Evolutionary conservation across 2,888 invertebrate genomes (phyloP).

Genomic region (Chaetogeoica ovagalla): DNA sequence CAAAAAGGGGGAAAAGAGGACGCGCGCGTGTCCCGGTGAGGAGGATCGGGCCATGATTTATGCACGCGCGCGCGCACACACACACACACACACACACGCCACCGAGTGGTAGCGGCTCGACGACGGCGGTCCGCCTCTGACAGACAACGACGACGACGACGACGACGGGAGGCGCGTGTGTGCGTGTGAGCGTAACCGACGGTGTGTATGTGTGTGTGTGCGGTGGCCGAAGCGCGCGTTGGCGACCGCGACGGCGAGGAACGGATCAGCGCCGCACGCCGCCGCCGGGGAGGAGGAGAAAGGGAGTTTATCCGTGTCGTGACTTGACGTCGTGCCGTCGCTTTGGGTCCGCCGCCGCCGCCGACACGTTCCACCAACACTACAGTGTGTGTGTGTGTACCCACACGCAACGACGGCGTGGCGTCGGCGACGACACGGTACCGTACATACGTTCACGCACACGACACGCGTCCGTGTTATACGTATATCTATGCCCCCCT

Average conservation of each 20-base stretch:
- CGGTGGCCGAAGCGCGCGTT: slow-evolving; percentile 21
- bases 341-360: slow-evolving; percentile 27
- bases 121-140: slow-evolving; percentile 22
- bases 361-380: slow-evolving; percentile 32
- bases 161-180: slow-evolving; percentile 1
- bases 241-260: slow-evolving; percentile 5
- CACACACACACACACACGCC: slow-evolving; percentile 20
- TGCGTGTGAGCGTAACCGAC: slow-evolving; percentile 15
- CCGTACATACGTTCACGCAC: slow-evolving; percentile 23
- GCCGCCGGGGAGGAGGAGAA: no score
- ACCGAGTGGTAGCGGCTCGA: no score
- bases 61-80: slow-evolving; percentile 12
- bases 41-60: slow-evolving; percentile 33
- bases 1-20: background rate
- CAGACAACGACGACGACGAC: slow-evolving; percentile 19
- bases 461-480: background rate
- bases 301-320: slow-evolving; percentile 54
- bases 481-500: no score
- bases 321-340: slow-evolving; percentile 51
- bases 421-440: slow-evolving; percentile 16
- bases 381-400: background rate
- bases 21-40: slow-evolving; percentile 4
- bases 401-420: background rate
- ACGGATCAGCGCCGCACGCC: slow-evolving; percentile 52
- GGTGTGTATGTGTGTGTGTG: slow-evolving; percentile 41